phyloP scores from a whole-genome alignment of 1,140 invertebrate genomes.

The Achatina immaculata region DNA sequence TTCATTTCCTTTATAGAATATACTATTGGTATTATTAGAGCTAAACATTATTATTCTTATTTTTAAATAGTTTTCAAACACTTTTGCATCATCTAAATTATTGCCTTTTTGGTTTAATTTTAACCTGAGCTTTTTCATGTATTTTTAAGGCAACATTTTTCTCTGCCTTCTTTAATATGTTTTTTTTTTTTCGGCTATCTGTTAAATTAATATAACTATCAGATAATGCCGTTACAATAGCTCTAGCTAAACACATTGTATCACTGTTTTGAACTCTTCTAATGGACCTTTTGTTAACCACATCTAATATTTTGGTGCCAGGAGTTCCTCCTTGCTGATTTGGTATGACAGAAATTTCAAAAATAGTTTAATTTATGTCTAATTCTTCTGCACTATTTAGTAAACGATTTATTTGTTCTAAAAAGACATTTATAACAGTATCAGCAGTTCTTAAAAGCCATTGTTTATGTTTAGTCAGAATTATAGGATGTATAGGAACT shows the following conservation, averaged over 20 bases:
- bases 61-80: neutral
- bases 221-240: neutral
- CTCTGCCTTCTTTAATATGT: neutral
- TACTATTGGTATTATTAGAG: neutral
- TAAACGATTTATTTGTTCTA: neutral
- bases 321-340: neutral
- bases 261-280: neutral
- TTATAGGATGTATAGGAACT: neutral
- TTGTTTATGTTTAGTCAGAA: neutral
- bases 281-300: neutral
- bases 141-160: neutral
- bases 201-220: neutral
- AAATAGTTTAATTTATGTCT: neutral
- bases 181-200: neutral
- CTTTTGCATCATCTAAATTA: neutral
- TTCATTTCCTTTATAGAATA: neutral
- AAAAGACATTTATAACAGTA: neutral
- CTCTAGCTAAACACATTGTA: slow-evolving; percentile 6
- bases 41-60: neutral
- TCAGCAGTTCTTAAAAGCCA: neutral
- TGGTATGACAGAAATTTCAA: neutral
- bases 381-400: neutral
- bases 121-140: neutral
- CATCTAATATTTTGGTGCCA: too few relatives aligned
- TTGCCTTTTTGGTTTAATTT: neutral